These are phyloP conservation scores for Psilanteris sp. DNA, from an alignment of 1,140 invertebrate species.

Conservation along the genomic window DNA sequence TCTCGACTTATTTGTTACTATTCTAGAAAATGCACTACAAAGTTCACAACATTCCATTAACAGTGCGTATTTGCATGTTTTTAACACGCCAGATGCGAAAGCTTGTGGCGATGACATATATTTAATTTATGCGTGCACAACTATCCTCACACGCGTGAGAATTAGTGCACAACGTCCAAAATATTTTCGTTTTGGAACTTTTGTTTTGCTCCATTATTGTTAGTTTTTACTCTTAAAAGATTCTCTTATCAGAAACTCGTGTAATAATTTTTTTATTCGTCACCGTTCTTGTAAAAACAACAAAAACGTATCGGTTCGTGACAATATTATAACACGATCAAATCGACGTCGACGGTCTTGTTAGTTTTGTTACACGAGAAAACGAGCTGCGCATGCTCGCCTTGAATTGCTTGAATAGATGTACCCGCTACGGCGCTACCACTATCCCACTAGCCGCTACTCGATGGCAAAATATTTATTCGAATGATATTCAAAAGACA, in stretches of 20 bases:
- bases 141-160: conserved; percentile 17
- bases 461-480: conserved; percentile 4
- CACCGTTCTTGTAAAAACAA: conserved; percentile 1
- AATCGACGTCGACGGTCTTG: too few species aligned
- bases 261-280: conserved; percentile 11
- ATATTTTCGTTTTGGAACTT: too few species aligned
- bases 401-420: too few species aligned
- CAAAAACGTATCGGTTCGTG: conserved; percentile 5
- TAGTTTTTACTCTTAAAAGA: too few species aligned
- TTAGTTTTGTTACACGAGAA: not conserved
- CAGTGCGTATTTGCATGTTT: conserved; percentile 16
- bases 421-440: too few species aligned
- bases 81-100: conserved; percentile 37
- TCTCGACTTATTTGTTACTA: not conserved
- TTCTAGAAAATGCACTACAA: conserved; percentile 5
- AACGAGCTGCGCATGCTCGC: conserved; percentile 1
- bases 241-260: too few species aligned
- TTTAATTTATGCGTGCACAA: conserved; percentile 34
- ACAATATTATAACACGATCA: conserved; percentile 8
- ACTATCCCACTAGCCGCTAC: too few species aligned
- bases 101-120: conserved; percentile 31
- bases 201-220: too few species aligned
- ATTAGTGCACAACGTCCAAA: conserved; percentile 21
- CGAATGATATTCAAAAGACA: too few species aligned
- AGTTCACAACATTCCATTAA: conserved; percentile 2